These are phyloP conservation scores for Takifugu ocellatus DNA, from an alignment of 2,797 vertebrate genomes.

Conservation along the genomic window DNA sequence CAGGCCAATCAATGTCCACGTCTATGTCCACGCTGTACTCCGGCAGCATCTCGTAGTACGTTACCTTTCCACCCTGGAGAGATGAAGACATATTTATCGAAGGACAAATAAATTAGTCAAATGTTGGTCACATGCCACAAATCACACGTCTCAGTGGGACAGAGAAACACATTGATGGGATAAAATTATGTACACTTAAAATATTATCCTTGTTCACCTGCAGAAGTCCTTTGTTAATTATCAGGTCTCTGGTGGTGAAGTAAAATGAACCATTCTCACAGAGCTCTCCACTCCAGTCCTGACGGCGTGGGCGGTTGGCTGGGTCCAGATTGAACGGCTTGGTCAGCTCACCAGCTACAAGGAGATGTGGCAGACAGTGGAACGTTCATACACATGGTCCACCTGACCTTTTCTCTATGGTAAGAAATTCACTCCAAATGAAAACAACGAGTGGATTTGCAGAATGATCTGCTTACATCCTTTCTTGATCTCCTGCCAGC, in stretches of 20 bases:
- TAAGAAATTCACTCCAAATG: not conserved
- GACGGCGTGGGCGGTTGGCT: conserved; percentile 79
- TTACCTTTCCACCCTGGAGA: conserved; percentile 82
- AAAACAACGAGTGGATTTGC: not conserved
- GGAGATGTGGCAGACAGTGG: too few species aligned
- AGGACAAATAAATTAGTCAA: not conserved
- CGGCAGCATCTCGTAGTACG: conserved; percentile 90
- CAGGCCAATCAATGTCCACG: conserved; percentile 95
- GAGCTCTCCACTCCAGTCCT: conserved; percentile 93
- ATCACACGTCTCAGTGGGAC: not conserved
- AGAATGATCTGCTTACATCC: conserved; percentile 68
- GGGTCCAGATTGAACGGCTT: conserved; percentile 82
- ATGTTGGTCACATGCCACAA: not conserved
- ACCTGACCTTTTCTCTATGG: too few species aligned
- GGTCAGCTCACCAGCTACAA: conserved; percentile 48
- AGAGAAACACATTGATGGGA: not conserved
- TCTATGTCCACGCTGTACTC: conserved; percentile 96
- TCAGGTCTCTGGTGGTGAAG: conserved; percentile 78
- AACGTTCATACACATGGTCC: not conserved
- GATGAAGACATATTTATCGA: not conserved
- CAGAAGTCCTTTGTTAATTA: conserved; percentile 64
- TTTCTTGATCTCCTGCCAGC: conserved; percentile 87
- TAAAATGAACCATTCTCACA: conserved; percentile 95
- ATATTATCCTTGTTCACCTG: conserved; percentile 74
- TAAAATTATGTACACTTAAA: not conserved